phyloP scores from a whole-genome alignment of 2,113 vertebrate species.

The Nasalis larvatus region DNA sequence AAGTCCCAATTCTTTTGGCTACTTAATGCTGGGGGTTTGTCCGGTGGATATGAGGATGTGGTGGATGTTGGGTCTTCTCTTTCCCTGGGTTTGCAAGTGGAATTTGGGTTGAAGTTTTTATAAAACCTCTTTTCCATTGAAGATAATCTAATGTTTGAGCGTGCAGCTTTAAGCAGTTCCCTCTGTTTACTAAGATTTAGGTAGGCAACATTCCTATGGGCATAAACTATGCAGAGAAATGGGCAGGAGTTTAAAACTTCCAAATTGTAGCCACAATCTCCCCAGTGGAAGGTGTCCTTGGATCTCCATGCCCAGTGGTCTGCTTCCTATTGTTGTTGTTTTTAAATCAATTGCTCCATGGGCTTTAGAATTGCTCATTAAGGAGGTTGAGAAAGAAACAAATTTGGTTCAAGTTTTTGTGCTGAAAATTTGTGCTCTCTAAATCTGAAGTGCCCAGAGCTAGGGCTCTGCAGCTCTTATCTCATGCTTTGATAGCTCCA shows the following conservation, averaged over 20 bases:
- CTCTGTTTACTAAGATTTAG: not conserved
- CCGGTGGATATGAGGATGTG: too few species aligned
- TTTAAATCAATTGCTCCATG: slow-evolving; percentile 27
- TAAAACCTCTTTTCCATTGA: slow-evolving; percentile 51
- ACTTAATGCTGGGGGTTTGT: rapidly evolving
- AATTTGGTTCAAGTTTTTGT: slow-evolving; percentile 42
- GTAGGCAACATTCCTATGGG: not conserved
- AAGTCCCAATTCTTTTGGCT: not conserved
- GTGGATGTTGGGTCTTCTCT: not conserved
- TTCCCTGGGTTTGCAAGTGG: not conserved
- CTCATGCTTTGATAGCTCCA: not conserved
- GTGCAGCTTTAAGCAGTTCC: not conserved
- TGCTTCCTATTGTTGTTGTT: not conserved
- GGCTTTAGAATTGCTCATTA: slow-evolving; percentile 59
- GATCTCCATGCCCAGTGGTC: not conserved
- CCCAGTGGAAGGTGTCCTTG: not conserved
- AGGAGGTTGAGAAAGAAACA: slow-evolving; percentile 37
- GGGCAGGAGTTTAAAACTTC: not conserved
- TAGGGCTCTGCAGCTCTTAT: not conserved
- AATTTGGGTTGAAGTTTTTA: slow-evolving; percentile 72
- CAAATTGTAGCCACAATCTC: not conserved
- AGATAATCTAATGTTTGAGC: not conserved
- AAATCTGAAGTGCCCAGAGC: not conserved
- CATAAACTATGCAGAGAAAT: not conserved
- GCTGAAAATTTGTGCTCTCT: not conserved